Base-by-base conservation (phyloP, 2,888 invertebrate species). In the Drosophila atroscutellata region DNA sequence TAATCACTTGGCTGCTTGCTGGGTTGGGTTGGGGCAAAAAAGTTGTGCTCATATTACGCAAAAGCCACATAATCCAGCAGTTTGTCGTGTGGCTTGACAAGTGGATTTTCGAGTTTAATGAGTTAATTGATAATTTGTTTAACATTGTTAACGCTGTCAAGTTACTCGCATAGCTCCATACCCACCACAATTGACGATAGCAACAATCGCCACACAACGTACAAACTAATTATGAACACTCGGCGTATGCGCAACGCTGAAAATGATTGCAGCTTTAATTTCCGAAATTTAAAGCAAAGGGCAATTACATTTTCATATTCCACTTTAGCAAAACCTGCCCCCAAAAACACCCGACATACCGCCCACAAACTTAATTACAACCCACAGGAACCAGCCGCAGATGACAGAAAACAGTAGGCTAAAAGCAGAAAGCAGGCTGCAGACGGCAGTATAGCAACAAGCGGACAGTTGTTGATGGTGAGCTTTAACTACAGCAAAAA, bases 121-220 rank as follows among this genome's bases (percentile, higher is more conserved):
- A 63, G 68, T 77, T 83, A 86, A 88, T 86, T 83, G 75, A 72
- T 86, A 86, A 83, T 81, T 73, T 72, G 73, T 57, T 86, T 76
- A 71, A 85, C 69, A 68, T 54, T 63, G 28, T 58, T 37, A 61
- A 61, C 18, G 32, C 30, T 18, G 45, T 4, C 36, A 26, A 26
- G 20, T 26, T 6, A 6, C 58, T 13, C 58, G n/a, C 9, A 50
- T 24, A 36, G 1, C 24, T 34, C 30, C 39, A 45, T 15, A 18
- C 11, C 34, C 18, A 58, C 20, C 20, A 42, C 26, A 77, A 63
- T 30, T 58, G 67, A 65, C 28, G 56, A 62, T 42, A 47, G n/a
- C 50, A 60, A 50, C 55, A 37, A 51, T 11, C 52, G 15, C 34
- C 59, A n/a, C 61, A 58, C 62, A 54, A 70, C 36, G 65, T 60